Conservation (phyloP, 2,888 invertebrate genomes). For the Zele albiditarsus region DNA sequence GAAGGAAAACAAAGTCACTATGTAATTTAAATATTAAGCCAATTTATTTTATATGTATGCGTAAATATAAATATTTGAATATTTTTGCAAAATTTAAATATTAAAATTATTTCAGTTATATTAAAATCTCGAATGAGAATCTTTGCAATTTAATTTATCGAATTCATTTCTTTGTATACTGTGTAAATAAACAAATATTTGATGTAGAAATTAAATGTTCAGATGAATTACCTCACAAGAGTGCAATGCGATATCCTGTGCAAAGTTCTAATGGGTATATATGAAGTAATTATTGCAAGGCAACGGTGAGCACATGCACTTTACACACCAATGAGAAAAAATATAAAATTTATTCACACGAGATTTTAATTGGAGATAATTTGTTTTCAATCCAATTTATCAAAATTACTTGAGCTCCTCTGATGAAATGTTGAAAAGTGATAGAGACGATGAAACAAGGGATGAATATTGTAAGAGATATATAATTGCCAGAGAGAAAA, state of each 20-base stretch:
- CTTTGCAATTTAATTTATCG: neutral
- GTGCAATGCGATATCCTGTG: neutral
- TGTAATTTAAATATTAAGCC: neutral
- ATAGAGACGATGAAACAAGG: neutral
- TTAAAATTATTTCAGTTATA: neutral
- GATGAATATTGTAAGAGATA: neutral
- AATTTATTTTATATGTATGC: neutral
- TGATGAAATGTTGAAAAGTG: neutral
- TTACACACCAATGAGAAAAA: neutral
- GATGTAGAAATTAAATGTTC: neutral
- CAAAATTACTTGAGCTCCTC: constrained; percentile 3
- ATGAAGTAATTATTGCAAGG: constrained; percentile 12
- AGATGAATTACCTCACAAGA: neutral
- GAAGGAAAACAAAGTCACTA: constrained; percentile 9
- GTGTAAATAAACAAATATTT: neutral
- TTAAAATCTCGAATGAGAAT: neutral
- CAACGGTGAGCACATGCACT: neutral
- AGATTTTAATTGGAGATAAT: too few species aligned
- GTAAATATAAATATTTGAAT: neutral
- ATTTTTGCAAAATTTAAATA: neutral
- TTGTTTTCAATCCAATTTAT: neutral
- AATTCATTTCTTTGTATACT: neutral
- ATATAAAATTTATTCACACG: neutral
- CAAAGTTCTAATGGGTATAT: neutral
- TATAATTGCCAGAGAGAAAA: neutral